Base-by-base conservation (phyloP, 2,113 vertebrate species). In the Eublepharis macularius region DNA sequence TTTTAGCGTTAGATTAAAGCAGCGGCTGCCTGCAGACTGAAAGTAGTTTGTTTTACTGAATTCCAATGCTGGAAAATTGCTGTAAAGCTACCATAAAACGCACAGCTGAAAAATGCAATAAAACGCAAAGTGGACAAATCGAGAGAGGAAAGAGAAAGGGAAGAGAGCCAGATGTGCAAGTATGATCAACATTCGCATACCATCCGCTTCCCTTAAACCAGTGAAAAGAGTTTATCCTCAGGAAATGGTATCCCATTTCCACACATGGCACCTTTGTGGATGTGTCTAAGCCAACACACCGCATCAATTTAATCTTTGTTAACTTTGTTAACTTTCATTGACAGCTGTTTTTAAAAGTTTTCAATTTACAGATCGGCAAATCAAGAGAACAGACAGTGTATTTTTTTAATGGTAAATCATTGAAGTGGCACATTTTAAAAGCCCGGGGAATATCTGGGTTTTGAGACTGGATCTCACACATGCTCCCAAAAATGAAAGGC, bases 371-470 rank as follows among this genome's bases (percentile, higher is more conserved):
- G 47, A 66, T 2, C 43, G 19, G 41, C 60, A 51, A 76, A 82
- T 2, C 32, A 65, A 65, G 88, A 90, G 86, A 87, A 90, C 19
- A 60, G 47, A 45, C 3, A 26, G 39, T 1, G 2, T 75, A 57
- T 57, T 60, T 60, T 60, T 24, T 60, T 60, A 14, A 2, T 24
- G 77, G 88, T 83, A 88, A 90, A 93, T 87, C 90, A 89, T 76
- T 79, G 39, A 24, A 83, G 85, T 79, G 76, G 78, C 68, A 47
- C 2, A 24, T 47, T 66, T 19, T 43, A 70, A 57, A 70, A 47
- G 43, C 12, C 80, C 92, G 92, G 91, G 89, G 92, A 92, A 85
- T 84, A 82, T 77, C 43, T 1, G 0, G 24, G 69, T 91, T 88
- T 84, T 90, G 54, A 81, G 21, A 90, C 77, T 85, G 34, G 47